phyloP scores from a whole-genome alignment of 2,888 invertebrate species.

The Pterostichus niger region DNA sequence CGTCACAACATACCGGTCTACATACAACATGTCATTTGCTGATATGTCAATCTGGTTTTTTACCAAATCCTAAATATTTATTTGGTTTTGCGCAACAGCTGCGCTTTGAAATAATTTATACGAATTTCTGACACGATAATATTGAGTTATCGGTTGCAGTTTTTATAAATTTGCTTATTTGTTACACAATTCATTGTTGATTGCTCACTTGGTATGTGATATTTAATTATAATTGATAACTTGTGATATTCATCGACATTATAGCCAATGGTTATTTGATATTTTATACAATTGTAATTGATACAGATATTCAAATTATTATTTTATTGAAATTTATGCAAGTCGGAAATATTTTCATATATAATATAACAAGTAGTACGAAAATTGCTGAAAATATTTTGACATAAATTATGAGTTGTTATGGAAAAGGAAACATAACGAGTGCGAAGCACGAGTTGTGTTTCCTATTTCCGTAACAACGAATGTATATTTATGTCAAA shows the following conservation, averaged over 20 bases:
- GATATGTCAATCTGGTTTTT: slow-evolving; percentile 18
- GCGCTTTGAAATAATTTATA: background rate
- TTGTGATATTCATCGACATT: background rate
- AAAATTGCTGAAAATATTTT: no score
- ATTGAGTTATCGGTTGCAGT: no score
- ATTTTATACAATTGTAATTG: background rate
- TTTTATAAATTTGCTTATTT: slow-evolving; percentile 4
- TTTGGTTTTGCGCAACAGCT: background rate
- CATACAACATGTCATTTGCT: background rate
- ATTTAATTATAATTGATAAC: background rate
- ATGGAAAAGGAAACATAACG: no score
- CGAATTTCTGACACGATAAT: background rate
- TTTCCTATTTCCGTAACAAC: no score
- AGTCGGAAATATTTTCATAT: slow-evolving; percentile 18
- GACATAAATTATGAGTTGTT: no score
- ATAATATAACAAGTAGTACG: no score
- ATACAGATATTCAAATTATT: background rate
- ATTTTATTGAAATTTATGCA: slow-evolving; percentile 34
- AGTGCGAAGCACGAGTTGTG: no score
- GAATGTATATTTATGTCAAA: no score
- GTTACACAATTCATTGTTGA: background rate
- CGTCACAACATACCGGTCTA: slow-evolving; percentile 11
- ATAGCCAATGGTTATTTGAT: slow-evolving; percentile 16
- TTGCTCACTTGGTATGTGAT: no score
- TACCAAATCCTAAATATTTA: slow-evolving; percentile 18